A percentile compares a stretch with the other conserved stretches of the same genome.
These are phyloP conservation scores for Motacilla tschutschensis DNA, from an alignment of 2,113 vertebrate genomes.

Conservation along the genomic window DNA sequence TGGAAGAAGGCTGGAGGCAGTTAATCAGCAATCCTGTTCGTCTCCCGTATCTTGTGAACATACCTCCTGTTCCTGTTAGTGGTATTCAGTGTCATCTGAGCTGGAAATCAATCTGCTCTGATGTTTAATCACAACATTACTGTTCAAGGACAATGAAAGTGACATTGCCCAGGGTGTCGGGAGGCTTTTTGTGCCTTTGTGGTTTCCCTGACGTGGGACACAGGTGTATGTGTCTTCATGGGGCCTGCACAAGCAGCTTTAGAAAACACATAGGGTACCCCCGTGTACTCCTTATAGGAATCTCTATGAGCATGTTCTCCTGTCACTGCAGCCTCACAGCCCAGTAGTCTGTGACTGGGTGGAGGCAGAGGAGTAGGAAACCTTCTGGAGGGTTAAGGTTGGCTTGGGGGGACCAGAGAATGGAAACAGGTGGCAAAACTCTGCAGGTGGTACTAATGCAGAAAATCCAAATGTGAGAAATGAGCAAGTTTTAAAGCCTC, in stretches of 20 bases:
- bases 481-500: not conserved
- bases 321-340: not conserved
- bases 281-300: rapidly evolving
- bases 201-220: not conserved
- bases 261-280: rapidly evolving
- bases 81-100: not conserved
- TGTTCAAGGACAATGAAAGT: not conserved
- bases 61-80: not conserved
- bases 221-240: not conserved
- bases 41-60: not conserved
- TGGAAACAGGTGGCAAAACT: rapidly evolving
- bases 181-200: not conserved
- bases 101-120: not conserved
- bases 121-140: not conserved
- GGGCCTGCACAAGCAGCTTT: not conserved
- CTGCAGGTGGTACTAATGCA: not conserved
- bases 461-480: not conserved
- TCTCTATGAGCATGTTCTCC: rapidly evolving
- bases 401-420: not conserved
- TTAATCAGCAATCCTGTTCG: not conserved
- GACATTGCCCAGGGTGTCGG: not conserved
- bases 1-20: not conserved
- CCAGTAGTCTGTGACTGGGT: not conserved
- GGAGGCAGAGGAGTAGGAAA: not conserved
- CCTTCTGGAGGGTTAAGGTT: not conserved